A percentile compares a stretch with the other conserved stretches of the same genome.
Evolutionary conservation across 2,113 vertebrate genomes (phyloP).

Genomic region (Melanocharis versteri): DNA sequence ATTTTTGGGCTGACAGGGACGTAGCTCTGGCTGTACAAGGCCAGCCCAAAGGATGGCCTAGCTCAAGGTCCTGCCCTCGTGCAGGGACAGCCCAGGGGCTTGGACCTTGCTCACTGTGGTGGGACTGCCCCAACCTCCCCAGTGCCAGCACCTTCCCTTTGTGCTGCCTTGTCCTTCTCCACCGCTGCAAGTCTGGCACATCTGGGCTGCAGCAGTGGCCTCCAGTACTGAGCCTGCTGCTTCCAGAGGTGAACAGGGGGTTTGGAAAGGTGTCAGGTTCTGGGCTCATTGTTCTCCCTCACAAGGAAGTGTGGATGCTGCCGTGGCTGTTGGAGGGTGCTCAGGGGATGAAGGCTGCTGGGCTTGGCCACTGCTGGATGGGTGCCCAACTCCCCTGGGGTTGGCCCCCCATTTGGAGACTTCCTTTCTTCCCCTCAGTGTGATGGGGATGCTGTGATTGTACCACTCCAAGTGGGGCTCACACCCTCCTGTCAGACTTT

Average conservation of each 20-base stretch:
- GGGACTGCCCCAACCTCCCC: neutral
- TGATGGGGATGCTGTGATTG: neutral
- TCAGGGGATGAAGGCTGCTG: neutral
- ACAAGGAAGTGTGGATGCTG: neutral
- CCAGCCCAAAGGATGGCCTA: neutral
- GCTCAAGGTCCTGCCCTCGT: neutral
- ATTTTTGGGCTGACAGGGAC: neutral
- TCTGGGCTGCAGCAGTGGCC: neutral
- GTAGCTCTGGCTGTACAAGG: neutral
- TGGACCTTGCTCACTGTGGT: rapidly evolving
- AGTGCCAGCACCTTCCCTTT: neutral
- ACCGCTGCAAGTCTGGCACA: neutral
- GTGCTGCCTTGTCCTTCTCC: neutral
- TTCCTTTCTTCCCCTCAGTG: neutral
- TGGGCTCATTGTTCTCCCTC: neutral
- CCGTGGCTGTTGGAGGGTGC: neutral
- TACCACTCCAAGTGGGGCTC: neutral
- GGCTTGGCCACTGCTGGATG: neutral
- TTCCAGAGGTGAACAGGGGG: neutral
- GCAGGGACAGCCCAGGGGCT: neutral
- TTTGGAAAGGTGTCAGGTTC: neutral
- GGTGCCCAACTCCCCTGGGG: neutral
- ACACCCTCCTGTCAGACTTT: neutral
- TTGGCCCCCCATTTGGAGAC: neutral
- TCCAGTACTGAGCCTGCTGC: neutral